These are phyloP conservation scores for Bubo scandiacus DNA, from an alignment of 2,113 vertebrate genomes.

Conservation along the genomic window DNA sequence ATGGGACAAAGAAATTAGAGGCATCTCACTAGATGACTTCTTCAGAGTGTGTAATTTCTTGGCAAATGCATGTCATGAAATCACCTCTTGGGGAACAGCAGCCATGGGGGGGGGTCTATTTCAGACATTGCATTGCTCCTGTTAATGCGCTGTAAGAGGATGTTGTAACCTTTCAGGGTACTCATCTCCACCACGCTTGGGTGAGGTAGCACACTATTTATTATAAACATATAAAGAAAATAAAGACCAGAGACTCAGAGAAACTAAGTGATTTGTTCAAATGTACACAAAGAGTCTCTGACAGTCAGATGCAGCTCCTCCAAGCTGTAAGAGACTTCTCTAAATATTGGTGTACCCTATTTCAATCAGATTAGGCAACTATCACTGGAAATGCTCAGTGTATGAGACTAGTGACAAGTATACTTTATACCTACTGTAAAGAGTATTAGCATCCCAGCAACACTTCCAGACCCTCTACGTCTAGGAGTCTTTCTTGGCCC, in stretches of 20 bases:
- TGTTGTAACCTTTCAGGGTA: neutral
- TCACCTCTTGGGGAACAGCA: neutral
- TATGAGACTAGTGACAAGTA: neutral
- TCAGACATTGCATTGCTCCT: neutral
- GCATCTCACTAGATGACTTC: neutral
- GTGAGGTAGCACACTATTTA: neutral
- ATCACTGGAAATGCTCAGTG: neutral
- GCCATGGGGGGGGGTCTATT: neutral
- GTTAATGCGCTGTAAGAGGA: neutral
- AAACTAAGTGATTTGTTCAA: neutral
- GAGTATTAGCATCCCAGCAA: neutral
- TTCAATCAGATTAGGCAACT: neutral
- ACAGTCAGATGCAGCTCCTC: neutral
- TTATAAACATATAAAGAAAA: neutral
- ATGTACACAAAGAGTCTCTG: neutral
- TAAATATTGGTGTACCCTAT: neutral
- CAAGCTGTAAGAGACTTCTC: neutral
- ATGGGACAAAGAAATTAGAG: neutral
- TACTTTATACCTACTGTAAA: neutral
- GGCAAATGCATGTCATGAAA: neutral
- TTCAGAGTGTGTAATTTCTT: neutral
- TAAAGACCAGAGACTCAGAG: neutral
- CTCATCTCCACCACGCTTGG: neutral
- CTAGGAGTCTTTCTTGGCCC: neutral
- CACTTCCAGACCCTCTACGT: neutral